Percentiles rank a stretch among this genome's conserved stretches.
phyloP scores from a whole-genome alignment of 2,113 vertebrate species.

The Apodemus speciosus region DNA sequence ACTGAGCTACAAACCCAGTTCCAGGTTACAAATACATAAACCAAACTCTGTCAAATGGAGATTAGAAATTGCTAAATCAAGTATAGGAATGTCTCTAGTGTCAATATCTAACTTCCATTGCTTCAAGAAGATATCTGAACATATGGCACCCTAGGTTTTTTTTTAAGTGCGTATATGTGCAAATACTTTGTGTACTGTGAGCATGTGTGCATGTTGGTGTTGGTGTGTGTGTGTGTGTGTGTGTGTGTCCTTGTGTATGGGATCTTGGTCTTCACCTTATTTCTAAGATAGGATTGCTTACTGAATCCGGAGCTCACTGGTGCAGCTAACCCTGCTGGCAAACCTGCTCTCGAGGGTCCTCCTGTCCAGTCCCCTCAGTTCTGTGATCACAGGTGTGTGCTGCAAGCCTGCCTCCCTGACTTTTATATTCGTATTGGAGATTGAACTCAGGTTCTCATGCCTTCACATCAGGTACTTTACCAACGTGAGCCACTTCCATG shows the following conservation, averaged over 20 bases:
- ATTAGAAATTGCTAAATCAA: conserved; percentile 41
- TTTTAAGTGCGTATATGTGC: neutral
- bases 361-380: neutral
- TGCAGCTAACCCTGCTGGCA: neutral
- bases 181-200: neutral
- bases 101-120: conserved; percentile 23
- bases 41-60: neutral
- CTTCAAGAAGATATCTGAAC: neutral
- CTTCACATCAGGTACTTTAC: neutral
- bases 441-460: neutral
- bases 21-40: conserved; percentile 6
- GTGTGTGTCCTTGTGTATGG: neutral
- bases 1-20: neutral
- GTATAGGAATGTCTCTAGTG: neutral
- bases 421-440: neutral
- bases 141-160: neutral
- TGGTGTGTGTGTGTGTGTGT: neutral
- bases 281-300: neutral
- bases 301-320: neutral
- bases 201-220: neutral
- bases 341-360: neutral
- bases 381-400: neutral
- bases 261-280: neutral
- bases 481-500: neutral
- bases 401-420: neutral